These are phyloP conservation scores for Thalassophryne amazonica DNA, from an alignment of 2,797 vertebrate genomes.

Conservation along the genomic window DNA sequence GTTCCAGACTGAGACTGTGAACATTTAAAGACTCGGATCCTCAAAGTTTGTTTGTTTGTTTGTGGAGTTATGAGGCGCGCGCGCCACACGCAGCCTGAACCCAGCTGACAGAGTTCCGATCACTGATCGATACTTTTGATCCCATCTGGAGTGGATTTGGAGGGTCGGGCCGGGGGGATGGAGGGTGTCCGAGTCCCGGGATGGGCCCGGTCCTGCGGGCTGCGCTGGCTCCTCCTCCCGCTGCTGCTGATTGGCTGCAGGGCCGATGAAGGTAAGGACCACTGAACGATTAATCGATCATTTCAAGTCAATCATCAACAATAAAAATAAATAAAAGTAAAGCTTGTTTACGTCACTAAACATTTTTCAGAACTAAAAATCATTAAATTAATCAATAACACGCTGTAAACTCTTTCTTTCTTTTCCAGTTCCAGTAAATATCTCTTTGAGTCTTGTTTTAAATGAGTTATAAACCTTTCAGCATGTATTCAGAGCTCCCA, in stretches of 20 bases:
- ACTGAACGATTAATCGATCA: too few relatives aligned
- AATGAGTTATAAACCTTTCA: too few relatives aligned
- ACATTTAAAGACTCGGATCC: conserved; percentile 6
- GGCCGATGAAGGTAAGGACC: conserved; percentile 53
- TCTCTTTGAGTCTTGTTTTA: too few relatives aligned
- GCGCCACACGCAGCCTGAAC: conserved; percentile 7
- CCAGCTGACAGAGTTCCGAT: conserved; percentile 33
- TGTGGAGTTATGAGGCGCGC: conserved; percentile 36
- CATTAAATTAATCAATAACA: too few relatives aligned
- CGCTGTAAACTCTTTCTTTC: too few relatives aligned
- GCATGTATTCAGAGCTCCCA: too few relatives aligned
- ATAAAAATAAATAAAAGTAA: too few relatives aligned
- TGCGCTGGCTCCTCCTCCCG: conserved; percentile 27
- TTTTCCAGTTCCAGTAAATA: too few relatives aligned
- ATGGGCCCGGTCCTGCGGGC: conserved; percentile 18
- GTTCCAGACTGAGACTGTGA: neutral
- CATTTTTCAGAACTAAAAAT: too few relatives aligned
- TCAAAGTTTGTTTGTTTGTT: neutral
- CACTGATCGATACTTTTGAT: conserved; percentile 14
- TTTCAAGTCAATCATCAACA: too few relatives aligned
- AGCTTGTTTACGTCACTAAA: too few relatives aligned
- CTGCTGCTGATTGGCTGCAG: conserved; percentile 28
- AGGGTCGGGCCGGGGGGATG: conserved; percentile 1
- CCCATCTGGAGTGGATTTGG: neutral
- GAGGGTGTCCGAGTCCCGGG: neutral